Conservation (phyloP, 2,888 invertebrate species). For the Eumerus sabulonum region DNA sequence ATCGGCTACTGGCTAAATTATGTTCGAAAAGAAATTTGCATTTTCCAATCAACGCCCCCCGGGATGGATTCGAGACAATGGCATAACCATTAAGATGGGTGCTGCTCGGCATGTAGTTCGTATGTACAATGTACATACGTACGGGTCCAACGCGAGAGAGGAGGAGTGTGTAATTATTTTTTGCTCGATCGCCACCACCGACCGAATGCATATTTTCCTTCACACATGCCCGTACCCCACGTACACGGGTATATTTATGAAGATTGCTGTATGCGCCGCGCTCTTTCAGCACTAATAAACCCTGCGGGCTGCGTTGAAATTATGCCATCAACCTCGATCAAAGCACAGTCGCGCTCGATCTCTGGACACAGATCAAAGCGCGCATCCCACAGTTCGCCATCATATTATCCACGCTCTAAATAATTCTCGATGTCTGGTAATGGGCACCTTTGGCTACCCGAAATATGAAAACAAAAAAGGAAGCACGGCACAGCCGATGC, state of each 20-base stretch:
- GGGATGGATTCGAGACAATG: slow-evolving; percentile 72
- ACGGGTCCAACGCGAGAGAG: not conserved
- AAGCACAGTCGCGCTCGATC: slow-evolving; percentile 70
- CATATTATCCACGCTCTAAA: slow-evolving; percentile 68
- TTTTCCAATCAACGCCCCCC: slow-evolving; percentile 78
- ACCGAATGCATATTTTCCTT: slow-evolving; percentile 37
- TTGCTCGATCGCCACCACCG: slow-evolving; percentile 31
- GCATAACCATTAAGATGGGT: slow-evolving; percentile 45
- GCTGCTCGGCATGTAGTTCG: no score
- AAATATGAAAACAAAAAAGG: slow-evolving; percentile 46
- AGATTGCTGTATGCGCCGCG: slow-evolving; percentile 18
- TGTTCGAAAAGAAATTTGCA: slow-evolving; percentile 73
- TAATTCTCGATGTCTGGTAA: slow-evolving; percentile 68
- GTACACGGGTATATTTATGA: not conserved
- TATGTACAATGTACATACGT: no score
- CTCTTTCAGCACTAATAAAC: slow-evolving; percentile 73
- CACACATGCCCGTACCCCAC: slow-evolving; percentile 2
- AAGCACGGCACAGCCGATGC: not conserved
- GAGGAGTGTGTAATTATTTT: slow-evolving; percentile 64
- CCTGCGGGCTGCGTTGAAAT: slow-evolving; percentile 77
- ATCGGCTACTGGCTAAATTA: slow-evolving; percentile 65
- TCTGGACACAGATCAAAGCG: slow-evolving; percentile 63
- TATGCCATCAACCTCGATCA: slow-evolving; percentile 79
- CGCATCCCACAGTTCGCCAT: slow-evolving; percentile 62
- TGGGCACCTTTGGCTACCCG: slow-evolving; percentile 68